phyloP scores from a whole-genome alignment of 2,888 invertebrate species.

The Tetanocera ferruginea region DNA sequence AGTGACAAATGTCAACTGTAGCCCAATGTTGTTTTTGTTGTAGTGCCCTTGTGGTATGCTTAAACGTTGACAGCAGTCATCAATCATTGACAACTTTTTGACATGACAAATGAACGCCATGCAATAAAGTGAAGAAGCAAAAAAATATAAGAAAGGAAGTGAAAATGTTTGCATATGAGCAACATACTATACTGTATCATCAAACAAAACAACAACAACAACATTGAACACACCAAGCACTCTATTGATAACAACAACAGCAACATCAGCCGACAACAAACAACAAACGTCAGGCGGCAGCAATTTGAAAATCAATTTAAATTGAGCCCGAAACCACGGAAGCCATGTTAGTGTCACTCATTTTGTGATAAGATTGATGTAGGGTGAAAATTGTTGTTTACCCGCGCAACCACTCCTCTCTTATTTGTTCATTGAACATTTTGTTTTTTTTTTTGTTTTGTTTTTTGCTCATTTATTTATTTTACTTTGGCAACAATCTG shows the following conservation, averaged over 20 bases:
- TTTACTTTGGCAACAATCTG: not conserved
- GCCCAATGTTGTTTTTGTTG: not conserved
- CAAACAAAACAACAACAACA: not conserved
- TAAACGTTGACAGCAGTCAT: constrained; percentile 34
- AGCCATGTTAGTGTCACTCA: constrained; percentile 23
- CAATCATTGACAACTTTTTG: constrained; percentile 31
- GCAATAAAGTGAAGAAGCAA: not conserved
- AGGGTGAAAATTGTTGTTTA: not conserved
- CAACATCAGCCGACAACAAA: not conserved
- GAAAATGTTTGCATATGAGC: not conserved
- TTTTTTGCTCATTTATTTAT: not conserved
- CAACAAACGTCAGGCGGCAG: constrained; percentile 12
- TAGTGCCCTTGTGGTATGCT: not conserved
- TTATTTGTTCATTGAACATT: not conserved
- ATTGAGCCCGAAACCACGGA: constrained; percentile 17
- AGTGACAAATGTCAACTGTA: not conserved
- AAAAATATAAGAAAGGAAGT: not conserved
- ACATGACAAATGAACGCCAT: constrained; percentile 21
- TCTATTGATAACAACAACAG: not conserved
- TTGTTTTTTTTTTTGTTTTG: not conserved
- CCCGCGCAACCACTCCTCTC: not conserved
- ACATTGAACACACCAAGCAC: not conserved
- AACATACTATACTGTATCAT: not conserved
- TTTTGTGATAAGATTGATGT: constrained; percentile 20
- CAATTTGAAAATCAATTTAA: constrained; percentile 31